Conservation (phyloP, 2,797 vertebrate genomes). For the Oryzias sinensis region DNA sequence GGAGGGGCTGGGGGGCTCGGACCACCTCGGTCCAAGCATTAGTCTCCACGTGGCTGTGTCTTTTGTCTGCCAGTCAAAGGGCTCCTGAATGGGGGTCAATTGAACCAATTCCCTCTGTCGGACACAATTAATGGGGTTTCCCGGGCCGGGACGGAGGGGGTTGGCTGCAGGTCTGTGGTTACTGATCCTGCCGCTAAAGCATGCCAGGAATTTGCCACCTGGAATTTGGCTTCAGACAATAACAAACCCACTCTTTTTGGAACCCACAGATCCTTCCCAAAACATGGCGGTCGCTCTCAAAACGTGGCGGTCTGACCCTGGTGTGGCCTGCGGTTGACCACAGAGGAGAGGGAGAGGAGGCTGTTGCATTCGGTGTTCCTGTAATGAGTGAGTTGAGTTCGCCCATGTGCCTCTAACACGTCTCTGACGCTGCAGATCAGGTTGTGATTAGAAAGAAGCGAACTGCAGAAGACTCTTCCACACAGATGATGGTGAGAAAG, state of each 20-base stretch:
- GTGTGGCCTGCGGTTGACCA: constrained; percentile 47
- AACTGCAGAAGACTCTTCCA: constrained; percentile 9
- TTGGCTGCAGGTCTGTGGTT: constrained; percentile 66
- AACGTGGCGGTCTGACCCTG: constrained; percentile 43
- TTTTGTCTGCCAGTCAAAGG: constrained; percentile 81
- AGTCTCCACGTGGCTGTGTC: constrained; percentile 82
- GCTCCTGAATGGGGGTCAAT: constrained; percentile 81
- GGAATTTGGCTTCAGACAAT: constrained; percentile 64
- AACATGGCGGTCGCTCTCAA: constrained; percentile 40
- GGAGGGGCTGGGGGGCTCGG: constrained; percentile 48
- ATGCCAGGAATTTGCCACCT: constrained; percentile 73
- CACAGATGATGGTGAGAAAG: constrained; percentile 28
- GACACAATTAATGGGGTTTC: constrained; percentile 78
- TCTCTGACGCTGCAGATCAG: no score
- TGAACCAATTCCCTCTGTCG: constrained; percentile 81
- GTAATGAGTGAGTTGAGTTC: no score
- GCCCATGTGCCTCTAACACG: no score
- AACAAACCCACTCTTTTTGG: constrained; percentile 53
- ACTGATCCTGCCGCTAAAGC: constrained; percentile 75
- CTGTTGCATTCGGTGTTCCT: no score
- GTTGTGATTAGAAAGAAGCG: constrained; percentile 8
- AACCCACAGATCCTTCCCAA: constrained; percentile 54
- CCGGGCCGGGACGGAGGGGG: constrained; percentile 50
- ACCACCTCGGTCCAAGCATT: constrained; percentile 78
- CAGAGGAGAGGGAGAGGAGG: no score